Conservation (phyloP, 2,113 vertebrate species). For the Atherinomorus stipes region DNA sequence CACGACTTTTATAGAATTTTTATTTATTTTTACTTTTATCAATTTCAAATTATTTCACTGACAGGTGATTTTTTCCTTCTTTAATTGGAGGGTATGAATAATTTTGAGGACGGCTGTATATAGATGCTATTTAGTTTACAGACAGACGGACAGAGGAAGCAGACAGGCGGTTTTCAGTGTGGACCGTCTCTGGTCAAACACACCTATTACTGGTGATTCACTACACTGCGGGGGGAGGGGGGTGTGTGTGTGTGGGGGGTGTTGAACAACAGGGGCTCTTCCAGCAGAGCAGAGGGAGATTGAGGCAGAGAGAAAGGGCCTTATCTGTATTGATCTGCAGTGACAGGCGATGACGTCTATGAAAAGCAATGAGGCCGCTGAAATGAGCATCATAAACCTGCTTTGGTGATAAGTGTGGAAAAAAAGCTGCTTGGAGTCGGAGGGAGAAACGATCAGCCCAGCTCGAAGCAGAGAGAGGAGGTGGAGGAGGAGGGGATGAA, state of each 20-base stretch:
- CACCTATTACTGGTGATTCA: too few species aligned
- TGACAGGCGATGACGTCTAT: slow-evolving; percentile 61
- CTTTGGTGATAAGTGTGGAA: slow-evolving; percentile 62
- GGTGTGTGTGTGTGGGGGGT: slow-evolving; percentile 19
- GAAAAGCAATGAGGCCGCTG: slow-evolving; percentile 65
- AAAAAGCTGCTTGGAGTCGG: slow-evolving; percentile 35
- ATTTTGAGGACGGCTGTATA: too few species aligned
- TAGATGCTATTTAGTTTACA: too few species aligned
- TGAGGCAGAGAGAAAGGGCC: slow-evolving; percentile 3
- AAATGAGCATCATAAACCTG: slow-evolving; percentile 65
- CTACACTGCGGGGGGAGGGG: slow-evolving; percentile 31
- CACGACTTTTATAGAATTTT: too few species aligned
- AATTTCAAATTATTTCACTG: too few species aligned
- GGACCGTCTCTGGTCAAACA: too few species aligned
- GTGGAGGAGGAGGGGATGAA: slow-evolving; percentile 2
- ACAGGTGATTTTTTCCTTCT: too few species aligned
- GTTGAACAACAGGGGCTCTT: slow-evolving; percentile 39
- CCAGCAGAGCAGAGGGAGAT: slow-evolving; percentile 6
- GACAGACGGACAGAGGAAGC: too few species aligned
- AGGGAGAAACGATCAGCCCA: slow-evolving; percentile 10
- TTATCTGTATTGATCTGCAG: slow-evolving; percentile 65
- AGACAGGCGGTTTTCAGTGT: too few species aligned
- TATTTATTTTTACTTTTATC: too few species aligned
- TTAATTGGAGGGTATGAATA: too few species aligned
- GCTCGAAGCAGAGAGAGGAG: slow-evolving; percentile 8